phyloP scores from a whole-genome alignment of 2,888 invertebrate species.

The Tineola bisselliella region DNA sequence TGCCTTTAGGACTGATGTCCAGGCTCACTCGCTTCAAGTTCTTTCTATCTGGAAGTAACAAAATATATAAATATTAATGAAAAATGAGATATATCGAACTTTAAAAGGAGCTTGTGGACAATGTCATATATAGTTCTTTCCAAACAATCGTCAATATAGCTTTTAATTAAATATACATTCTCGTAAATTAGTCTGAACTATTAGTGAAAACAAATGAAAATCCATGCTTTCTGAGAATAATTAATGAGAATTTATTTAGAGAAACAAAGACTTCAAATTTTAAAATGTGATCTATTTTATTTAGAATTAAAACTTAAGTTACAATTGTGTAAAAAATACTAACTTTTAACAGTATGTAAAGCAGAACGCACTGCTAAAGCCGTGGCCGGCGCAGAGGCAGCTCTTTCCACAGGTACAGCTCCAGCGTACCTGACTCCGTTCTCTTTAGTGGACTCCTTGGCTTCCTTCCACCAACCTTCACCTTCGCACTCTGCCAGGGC shows the following conservation, averaged over 20 bases:
- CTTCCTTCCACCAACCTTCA: conserved; percentile 61
- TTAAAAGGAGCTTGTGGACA: no score
- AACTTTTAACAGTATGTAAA: conserved; percentile 34
- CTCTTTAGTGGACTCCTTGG: conserved; percentile 66
- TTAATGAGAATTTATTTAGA: no score
- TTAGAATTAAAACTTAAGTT: no score
- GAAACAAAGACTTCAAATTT: no score
- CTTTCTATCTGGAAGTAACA: conserved; percentile 48
- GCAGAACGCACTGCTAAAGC: conserved; percentile 85
- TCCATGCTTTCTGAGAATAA: no score
- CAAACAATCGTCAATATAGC: no score
- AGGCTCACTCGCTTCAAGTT: conserved; percentile 73
- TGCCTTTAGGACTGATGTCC: conserved; percentile 79
- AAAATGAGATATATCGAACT: no score
- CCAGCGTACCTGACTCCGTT: conserved; percentile 83
- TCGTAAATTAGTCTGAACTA: no score
- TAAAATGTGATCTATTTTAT: no score
- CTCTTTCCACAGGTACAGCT: conserved; percentile 78
- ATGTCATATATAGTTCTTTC: no score
- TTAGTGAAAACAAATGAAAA: no score
- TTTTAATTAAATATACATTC: no score
- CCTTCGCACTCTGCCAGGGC: conserved; percentile 71
- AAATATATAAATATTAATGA: neutral
- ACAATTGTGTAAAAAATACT: neutral
- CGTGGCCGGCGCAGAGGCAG: conserved; percentile 78